These are phyloP conservation scores for Apodemus agrarius DNA, from an alignment of 2,797 vertebrate species.

Conservation along the genomic window DNA sequence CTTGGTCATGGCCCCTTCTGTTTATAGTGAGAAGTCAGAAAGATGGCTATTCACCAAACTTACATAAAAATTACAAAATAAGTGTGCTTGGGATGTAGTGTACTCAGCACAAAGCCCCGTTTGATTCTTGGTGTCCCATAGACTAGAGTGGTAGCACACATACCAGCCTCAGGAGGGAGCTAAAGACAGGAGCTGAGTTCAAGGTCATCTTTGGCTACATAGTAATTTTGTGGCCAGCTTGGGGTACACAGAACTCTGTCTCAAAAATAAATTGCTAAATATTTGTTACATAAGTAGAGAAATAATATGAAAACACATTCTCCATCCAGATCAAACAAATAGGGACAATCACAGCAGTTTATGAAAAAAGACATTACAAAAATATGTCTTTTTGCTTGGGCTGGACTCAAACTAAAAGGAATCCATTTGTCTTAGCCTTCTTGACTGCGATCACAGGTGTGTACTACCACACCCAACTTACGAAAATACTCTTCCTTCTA, in stretches of 20 bases:
- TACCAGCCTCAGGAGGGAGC: background rate
- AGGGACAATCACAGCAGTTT: background rate
- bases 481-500: background rate
- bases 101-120: background rate
- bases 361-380: background rate
- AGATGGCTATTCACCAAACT: background rate
- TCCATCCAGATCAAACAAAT: background rate
- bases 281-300: constrained; percentile 17
- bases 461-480: background rate
- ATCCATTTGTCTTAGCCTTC: background rate
- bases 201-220: background rate
- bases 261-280: constrained; percentile 24
- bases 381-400: background rate
- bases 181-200: background rate
- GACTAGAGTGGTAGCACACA: background rate
- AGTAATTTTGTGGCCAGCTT: background rate
- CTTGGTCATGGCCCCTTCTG: background rate
- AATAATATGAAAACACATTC: constrained; percentile 1
- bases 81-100: background rate
- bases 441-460: background rate
- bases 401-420: background rate
- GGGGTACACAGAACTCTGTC: background rate
- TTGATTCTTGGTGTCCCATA: background rate
- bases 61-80: background rate
- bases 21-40: background rate